phyloP scores from a whole-genome alignment of 2,888 invertebrate species.

The Eupithecia pulchellata region DNA sequence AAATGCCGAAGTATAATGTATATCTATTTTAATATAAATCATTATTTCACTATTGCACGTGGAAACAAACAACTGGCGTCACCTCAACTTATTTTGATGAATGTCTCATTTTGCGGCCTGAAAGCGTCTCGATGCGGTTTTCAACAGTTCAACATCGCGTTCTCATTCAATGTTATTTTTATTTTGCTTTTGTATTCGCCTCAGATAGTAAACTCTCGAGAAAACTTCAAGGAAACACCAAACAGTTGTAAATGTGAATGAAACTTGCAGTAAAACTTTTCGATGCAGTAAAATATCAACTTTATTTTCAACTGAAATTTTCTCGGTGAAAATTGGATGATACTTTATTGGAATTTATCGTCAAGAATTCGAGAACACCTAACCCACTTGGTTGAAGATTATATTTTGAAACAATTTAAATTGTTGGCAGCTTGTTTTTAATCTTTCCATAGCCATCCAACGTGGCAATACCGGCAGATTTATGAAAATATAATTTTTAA shows the following conservation, averaged over 20 bases:
- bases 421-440: neutral
- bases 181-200: constrained; percentile 1
- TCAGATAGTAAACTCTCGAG: constrained; percentile 8
- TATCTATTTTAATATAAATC: neutral
- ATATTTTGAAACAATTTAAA: neutral
- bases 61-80: constrained; percentile 26
- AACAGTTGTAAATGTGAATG: constrained; percentile 12
- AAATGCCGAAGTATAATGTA: neutral
- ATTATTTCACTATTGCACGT: constrained; percentile 6
- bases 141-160: constrained; percentile 7
- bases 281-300: neutral
- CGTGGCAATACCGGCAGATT: no score
- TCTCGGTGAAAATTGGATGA: constrained; percentile 2
- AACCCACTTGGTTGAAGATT: neutral
- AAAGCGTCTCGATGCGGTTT: constrained; percentile 25
- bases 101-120: constrained; percentile 28
- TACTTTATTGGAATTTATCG: neutral
- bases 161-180: constrained; percentile 14
- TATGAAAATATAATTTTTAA: no score
- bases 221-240: constrained; percentile 15
- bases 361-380: neutral
- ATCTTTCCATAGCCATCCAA: no score
- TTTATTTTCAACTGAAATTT: neutral
- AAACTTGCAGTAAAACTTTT: constrained; percentile 9
- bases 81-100: constrained; percentile 15